These are phyloP conservation scores for Epicauta chinensis DNA, from an alignment of 1,140 invertebrate species.

Conservation along the genomic window DNA sequence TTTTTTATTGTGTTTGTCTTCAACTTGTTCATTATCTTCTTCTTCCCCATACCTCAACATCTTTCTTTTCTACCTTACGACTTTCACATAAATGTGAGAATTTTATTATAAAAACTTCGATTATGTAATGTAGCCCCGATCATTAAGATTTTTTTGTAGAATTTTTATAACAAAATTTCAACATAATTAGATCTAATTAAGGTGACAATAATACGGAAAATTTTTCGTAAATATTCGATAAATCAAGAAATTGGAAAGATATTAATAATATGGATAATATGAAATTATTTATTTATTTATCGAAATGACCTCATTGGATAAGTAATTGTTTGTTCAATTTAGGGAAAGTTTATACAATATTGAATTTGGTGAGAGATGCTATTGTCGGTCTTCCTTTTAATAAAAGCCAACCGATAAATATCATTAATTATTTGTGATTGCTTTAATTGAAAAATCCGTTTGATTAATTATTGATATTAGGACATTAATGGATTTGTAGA, in stretches of 20 bases:
- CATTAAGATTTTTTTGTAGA: neutral
- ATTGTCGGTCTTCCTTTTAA: neutral
- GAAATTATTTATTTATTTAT: neutral
- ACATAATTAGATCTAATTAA: neutral
- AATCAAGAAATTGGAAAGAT: too few species aligned
- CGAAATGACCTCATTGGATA: neutral
- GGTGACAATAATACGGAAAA: too few species aligned
- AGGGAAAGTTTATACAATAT: conserved; percentile 1
- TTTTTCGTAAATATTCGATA: neutral
- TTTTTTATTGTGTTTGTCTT: too few species aligned
- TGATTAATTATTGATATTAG: too few species aligned
- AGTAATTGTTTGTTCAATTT: conserved; percentile 1
- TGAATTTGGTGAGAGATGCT: neutral
- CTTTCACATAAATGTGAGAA: conserved; percentile 10
- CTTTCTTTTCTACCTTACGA: conserved; percentile 1
- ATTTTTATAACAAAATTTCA: too few species aligned
- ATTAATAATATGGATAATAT: too few species aligned
- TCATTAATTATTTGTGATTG: too few species aligned
- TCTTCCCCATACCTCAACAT: too few species aligned
- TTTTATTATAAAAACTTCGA: conserved; percentile 3
- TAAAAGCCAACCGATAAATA: too few species aligned
- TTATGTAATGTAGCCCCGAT: conserved; percentile 2
- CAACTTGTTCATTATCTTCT: too few species aligned
- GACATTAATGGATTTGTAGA: too few species aligned
- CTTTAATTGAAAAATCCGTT: too few species aligned